Conservation (phyloP, 2,797 vertebrate species). For the Eleutherodactylus coqui region DNA sequence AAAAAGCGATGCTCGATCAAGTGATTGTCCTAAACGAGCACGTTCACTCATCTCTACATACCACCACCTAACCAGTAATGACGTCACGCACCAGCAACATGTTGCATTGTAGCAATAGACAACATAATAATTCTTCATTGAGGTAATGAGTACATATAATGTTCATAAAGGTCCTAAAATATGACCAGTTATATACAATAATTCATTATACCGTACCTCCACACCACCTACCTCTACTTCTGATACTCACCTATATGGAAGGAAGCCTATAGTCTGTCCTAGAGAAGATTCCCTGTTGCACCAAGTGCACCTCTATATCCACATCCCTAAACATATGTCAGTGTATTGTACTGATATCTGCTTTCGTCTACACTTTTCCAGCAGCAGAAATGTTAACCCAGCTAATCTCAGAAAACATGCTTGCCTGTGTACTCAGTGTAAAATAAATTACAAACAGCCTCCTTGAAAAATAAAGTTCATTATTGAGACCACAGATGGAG, state of each 20-base stretch:
- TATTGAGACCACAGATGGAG: conserved; percentile 65
- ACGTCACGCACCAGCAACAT: not conserved
- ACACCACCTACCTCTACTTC: not conserved
- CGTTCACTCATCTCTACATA: no score
- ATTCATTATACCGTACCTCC: no score
- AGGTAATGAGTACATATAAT: not conserved
- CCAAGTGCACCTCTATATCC: not conserved
- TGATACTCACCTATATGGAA: not conserved
- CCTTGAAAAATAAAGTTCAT: conserved; percentile 63
- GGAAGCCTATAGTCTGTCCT: no score
- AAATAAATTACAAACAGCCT: conserved; percentile 57
- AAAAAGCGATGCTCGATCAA: no score
- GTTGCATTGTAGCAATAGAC: not conserved
- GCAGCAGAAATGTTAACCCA: conserved; percentile 44
- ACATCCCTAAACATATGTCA: not conserved
- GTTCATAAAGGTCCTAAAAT: not conserved
- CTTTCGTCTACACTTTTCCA: conserved; percentile 4
- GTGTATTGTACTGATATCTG: not conserved
- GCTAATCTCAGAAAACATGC: conserved; percentile 28
- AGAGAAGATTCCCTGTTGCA: not conserved
- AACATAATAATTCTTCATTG: not conserved
- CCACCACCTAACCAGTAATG: not conserved
- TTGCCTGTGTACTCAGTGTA: conserved; percentile 34
- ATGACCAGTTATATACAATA: not conserved
- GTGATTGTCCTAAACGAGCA: no score